Evolutionary conservation across 2,888 invertebrate species (phyloP), one percentile per base, ranked within the genome.

Genomic region (Phoenoteleia sp.): DNA sequence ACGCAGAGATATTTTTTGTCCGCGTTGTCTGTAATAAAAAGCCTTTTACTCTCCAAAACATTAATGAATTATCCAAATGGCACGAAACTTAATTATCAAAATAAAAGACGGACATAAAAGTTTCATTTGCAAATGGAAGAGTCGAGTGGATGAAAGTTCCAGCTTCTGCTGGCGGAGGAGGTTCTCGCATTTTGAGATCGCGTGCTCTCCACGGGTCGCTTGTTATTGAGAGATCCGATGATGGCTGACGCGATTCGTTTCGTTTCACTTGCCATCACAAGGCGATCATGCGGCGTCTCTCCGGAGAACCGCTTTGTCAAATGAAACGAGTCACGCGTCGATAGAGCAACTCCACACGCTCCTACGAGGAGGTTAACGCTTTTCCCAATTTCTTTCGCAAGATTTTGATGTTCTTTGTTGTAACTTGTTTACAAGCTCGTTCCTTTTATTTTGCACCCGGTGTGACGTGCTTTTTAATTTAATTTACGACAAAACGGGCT

Each of bases 211-310:
- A 60, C 45, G 64, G 58, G 33, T 75, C 82, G 71, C 49, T 76
- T 76, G 64, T 71, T 49, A 80, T 71, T 45, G 75, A 64, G 75
- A 33, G 62, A 58, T 42, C 42, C 62, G 60, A 54, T 33, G 74
- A 64, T 64, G 81, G 62, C 81, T 82, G 81, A 76, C 81, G 56
- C 71, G 58, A 82, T 71, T 82, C 76, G 49, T 71, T 76, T 82
- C 58, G 76, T 71, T 71, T 49, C 71, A 82, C 76, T 82, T 76
- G 71, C 64, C 62, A 58, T 76, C 69, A 56, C 81, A 75, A 75
- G 69, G 75, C 56, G 75, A 75, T 81, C 81, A 67, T 52, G 67
- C 81, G 62, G 47, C 36, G 75, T 39, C 56, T 69, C 81, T 69
- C 76, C 27, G 29, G 76, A 69, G 71, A 56, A 74, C 42, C 33